Percentiles rank a stretch among this genome's conserved stretches.
phyloP scores from a whole-genome alignment of 30 jellyfish, hydroid and myxozoan species.

The Hydractinia symbiolongicarpus region DNA sequence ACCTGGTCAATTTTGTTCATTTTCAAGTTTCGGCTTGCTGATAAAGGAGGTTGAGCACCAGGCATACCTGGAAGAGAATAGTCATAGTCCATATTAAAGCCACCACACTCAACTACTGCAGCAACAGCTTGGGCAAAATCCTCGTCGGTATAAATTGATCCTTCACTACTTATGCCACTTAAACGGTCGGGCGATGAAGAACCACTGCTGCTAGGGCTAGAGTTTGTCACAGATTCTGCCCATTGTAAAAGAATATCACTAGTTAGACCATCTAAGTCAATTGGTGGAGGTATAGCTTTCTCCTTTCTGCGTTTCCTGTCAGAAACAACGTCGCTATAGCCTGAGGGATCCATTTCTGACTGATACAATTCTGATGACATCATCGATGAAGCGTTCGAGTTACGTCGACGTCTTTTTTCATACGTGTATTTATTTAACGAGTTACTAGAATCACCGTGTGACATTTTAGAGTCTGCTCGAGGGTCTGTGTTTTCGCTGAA shows the following conservation, averaged over 20 bases:
- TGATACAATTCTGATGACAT: conserved; percentile 96
- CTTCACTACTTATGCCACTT: conserved; percentile 94
- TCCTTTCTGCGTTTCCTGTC: conserved; percentile 65
- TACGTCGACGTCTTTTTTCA: conserved; percentile 81
- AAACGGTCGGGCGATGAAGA: conserved; percentile 95
- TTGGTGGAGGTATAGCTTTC: conserved; percentile 93
- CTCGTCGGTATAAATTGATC: conserved; percentile 91
- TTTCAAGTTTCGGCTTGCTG: conserved; percentile 41
- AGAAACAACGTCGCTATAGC: conserved; percentile 82
- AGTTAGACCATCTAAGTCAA: conserved; percentile 88
- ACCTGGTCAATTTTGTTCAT: conserved; percentile 94
- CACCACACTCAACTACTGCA: conserved; percentile 98
- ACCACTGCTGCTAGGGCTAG: conserved; percentile 99
- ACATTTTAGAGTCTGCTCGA: conserved; percentile 92
- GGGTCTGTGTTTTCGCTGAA: conserved; percentile 83
- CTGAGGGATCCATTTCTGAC: conserved; percentile 99
- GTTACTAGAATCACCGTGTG: conserved; percentile 87
- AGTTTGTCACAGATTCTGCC: conserved; percentile 98
- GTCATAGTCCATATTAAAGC: conserved; percentile 89
- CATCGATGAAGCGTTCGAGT: conserved; percentile 97
- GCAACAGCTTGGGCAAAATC: conserved; percentile 99
- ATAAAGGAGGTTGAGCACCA: conserved; percentile 57
- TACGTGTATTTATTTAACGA: conserved; percentile 80
- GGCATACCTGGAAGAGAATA: conserved; percentile 82
- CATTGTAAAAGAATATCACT: conserved; percentile 95